A percentile compares a stretch with the other conserved stretches of the same genome.
Conservation (phyloP, 1,140 invertebrate species). For the Plodia interpunctella region DNA sequence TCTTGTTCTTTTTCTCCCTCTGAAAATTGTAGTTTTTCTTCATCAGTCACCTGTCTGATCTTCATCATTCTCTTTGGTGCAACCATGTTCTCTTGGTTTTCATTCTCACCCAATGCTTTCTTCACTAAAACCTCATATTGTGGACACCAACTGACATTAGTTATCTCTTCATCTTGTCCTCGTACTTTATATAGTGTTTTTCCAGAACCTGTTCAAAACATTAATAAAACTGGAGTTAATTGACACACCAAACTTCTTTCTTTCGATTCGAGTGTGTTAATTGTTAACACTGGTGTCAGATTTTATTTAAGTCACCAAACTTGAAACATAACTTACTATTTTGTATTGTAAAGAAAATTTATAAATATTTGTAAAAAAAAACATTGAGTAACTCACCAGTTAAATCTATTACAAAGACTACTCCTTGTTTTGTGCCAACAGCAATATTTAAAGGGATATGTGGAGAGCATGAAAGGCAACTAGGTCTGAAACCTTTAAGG, state of each 20-base stretch:
- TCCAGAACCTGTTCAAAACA: constrained; percentile 66
- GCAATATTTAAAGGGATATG: constrained; percentile 80
- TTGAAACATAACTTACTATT: too few relatives aligned
- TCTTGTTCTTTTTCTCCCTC: neutral
- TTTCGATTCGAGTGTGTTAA: too few relatives aligned
- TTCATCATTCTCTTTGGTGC: constrained; percentile 38
- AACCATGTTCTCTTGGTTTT: constrained; percentile 20
- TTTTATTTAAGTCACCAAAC: too few relatives aligned
- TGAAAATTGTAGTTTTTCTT: neutral
- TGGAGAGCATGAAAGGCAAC: constrained; percentile 80
- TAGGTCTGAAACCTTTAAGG: constrained; percentile 74
- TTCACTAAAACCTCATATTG: constrained; percentile 45
- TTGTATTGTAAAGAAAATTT: too few relatives aligned
- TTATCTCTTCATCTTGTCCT: constrained; percentile 84
- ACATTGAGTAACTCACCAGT: constrained; percentile 61
- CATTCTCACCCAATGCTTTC: constrained; percentile 36
- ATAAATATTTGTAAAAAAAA: too few relatives aligned
- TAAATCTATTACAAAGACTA: constrained; percentile 79
- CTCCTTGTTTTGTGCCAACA: constrained; percentile 82
- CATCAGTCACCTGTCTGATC: constrained; percentile 26
- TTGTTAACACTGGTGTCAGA: too few relatives aligned
- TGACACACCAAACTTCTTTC: too few relatives aligned
- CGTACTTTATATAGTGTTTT: constrained; percentile 81
- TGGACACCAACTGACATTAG: constrained; percentile 86
- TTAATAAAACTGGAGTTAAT: too few relatives aligned